Evolutionary conservation across 1,140 invertebrate species (phyloP).

Genomic region (Belonocnema kinseyi): DNA sequence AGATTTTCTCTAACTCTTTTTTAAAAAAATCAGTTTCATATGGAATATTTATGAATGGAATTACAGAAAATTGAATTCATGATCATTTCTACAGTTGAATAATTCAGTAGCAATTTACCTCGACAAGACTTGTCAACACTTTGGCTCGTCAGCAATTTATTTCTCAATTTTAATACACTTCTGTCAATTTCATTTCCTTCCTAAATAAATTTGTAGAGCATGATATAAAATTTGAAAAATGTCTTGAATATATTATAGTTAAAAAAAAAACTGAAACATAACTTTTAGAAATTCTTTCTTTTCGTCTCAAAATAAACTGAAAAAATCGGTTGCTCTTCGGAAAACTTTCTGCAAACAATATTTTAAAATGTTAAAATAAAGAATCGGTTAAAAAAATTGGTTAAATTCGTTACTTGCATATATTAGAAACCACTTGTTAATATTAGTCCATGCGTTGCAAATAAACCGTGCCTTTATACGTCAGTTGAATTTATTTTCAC

Average conservation of each 20-base stretch:
- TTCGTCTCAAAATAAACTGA: no score
- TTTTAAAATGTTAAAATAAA: no score
- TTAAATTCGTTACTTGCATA: no score
- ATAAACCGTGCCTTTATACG: neutral
- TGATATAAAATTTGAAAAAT: no score
- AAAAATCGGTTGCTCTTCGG: no score
- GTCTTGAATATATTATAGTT: no score
- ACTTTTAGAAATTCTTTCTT: no score
- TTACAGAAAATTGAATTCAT: constrained; percentile 19
- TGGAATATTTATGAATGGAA: constrained; percentile 16
- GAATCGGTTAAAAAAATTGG: no score
- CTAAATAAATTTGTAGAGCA: no score
- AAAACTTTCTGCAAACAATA: no score
- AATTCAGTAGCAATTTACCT: constrained; percentile 15
- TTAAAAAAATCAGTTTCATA: neutral
- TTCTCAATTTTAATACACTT: neutral
- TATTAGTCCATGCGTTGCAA: neutral
- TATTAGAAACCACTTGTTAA: neutral
- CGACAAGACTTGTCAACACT: constrained; percentile 18
- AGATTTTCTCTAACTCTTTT: neutral
- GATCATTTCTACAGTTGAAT: constrained; percentile 24
- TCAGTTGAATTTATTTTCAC: neutral
- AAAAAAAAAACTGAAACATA: no score
- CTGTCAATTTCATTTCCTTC: neutral
- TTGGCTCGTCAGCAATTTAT: neutral